Percentiles rank a stretch among this genome's conserved stretches.
Conservation (phyloP, 2,113 vertebrate species). For the Brevimyrus niger region DNA sequence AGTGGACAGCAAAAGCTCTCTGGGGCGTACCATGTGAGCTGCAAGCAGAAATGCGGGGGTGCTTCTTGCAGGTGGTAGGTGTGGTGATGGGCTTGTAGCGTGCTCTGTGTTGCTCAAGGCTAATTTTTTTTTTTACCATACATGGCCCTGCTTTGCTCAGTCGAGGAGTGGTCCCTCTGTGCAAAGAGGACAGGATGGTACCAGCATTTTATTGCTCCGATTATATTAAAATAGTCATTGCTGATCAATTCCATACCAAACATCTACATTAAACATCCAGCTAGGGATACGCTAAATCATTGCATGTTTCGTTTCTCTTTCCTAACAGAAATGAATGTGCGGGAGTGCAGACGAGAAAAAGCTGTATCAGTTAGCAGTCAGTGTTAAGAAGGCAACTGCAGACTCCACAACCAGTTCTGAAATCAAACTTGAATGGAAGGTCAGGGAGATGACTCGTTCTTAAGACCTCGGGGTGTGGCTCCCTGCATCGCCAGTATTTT, state of each 20-base stretch:
- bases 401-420: not conserved
- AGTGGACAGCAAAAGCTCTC: not conserved
- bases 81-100: not conserved
- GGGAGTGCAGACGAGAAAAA: not conserved
- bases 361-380: not conserved
- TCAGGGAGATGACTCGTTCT: not conserved
- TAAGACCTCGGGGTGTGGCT: not conserved
- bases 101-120: not conserved
- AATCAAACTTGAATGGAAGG: not conserved
- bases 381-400: not conserved
- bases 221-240: not conserved
- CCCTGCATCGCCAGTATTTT: not conserved
- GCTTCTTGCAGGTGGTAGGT: not conserved
- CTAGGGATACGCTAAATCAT: not conserved
- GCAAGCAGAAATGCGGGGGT: not conserved
- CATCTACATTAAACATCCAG: not conserved
- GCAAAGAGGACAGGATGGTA: not conserved
- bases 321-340: not conserved
- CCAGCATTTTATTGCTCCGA: not conserved
- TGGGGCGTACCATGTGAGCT: not conserved
- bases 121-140: not conserved
- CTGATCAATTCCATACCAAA: not conserved
- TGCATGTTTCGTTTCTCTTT: not conserved
- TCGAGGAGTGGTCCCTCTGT: not conserved
- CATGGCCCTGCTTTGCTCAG: not conserved